Evolutionary conservation across 1,140 invertebrate species (phyloP), one percentile per base, ranked within the genome.

Genomic region (Dreissena polymorpha): DNA sequence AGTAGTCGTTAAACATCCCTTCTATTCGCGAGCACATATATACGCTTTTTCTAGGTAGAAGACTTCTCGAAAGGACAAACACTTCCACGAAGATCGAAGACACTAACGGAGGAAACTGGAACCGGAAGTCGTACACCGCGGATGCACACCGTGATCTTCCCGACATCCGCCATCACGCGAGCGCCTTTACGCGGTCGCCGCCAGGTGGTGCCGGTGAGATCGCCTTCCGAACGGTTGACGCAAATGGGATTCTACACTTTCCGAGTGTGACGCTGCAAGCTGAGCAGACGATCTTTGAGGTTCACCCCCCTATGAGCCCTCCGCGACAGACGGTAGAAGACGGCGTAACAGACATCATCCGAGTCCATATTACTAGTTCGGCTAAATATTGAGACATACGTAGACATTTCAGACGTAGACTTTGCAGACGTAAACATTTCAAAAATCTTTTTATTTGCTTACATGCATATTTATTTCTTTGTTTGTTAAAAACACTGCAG

Each of bases 361-460:
- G 69, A 77, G 81, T 83, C 21, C 73, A 83, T 23, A 83, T 83
- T 29, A 83, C 81, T 25, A 71, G 73, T 64, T 83, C 81, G 23
- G 72, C 63, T 10, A 83, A 77, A 74, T 69, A 70, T 51, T 83
- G 39, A 76, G 0, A 68, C 16, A 7, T 25, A 39, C 39, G 39
- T 8, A 39, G 39, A 39, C 2, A n/a, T n/a, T n/a, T n/a, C n/a
- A n/a, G n/a, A n/a, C n/a, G n/a, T n/a, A n/a, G n/a, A n/a, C n/a
- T n/a, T n/a, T n/a, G n/a, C n/a, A n/a, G n/a, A n/a, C n/a, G n/a
- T n/a, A n/a, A n/a, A n/a, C n/a, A n/a, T n/a, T n/a, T n/a, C n/a
- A n/a, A n/a, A n/a, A n/a, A n/a, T n/a, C n/a, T n/a, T n/a, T n/a
- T 39, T 39, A 5, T 39, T 39, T 8, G 39, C 39, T 5, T 39